Evolutionary conservation across 2,113 vertebrate species (phyloP), one percentile per base, ranked within the genome.

Genomic region (Pleuronectes platessa): DNA sequence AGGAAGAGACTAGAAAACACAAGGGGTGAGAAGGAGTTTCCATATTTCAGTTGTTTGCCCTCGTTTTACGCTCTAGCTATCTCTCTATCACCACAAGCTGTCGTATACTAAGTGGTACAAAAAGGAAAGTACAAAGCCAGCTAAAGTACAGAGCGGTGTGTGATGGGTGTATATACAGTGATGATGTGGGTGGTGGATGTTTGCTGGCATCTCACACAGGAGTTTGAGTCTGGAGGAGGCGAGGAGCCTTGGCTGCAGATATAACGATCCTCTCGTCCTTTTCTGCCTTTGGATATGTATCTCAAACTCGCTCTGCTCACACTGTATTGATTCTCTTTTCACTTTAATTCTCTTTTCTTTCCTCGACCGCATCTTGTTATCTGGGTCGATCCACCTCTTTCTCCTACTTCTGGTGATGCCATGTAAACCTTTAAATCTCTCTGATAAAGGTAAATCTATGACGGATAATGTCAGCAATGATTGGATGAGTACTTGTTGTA

Each of bases 91-190:
- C 42, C 55, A 80, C 61, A 76, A 65, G 23, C 26, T 47, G 31
- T 37, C 0, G 2, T 62, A 73, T 40, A 64, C 26, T 37, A 73
- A 81, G 67, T 37, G 20, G 55, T 66, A 26, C 49, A 24, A 79
- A 73, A 71, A 17, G 17, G 5, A 18, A 82, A 81, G 66, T 77
- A 82, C 55, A 83, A 84, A 88, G 59, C 51, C 49, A 75, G 47
- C 64, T 70, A 78, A 80, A 68, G 23, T 72, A 72, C 67, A 83
- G 61, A 80, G 71, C 40, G 45, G 55, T 55, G 70, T 82, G 51
- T 3, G n/a, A 66, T 51, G 59, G 6, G 59, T n/a, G 18, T 86
- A 86, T 87, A 35, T 90, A 87, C 88, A 89, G 70, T 67, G 14
- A 75, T 78, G 40, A 13, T 82, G 87, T 89, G 74, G 74, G 80